These are phyloP conservation scores for Luperina testacea DNA, from an alignment of 2,888 invertebrate species.

Conservation along the genomic window DNA sequence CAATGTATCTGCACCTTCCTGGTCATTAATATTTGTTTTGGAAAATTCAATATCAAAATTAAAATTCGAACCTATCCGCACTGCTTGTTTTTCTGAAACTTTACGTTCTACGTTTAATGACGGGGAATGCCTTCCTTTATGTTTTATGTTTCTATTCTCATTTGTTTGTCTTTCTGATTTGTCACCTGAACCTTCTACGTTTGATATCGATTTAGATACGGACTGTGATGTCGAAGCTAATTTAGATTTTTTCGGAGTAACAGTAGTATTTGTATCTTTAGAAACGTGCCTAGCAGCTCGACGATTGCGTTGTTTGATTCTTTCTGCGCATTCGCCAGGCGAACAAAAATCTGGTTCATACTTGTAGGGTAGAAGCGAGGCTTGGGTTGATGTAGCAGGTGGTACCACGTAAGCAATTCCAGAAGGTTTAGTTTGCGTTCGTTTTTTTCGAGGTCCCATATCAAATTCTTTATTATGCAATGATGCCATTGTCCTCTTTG, in stretches of 20 bases:
- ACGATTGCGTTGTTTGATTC: slow-evolving; percentile 34
- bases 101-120: slow-evolving; percentile 20
- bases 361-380: slow-evolving; percentile 64
- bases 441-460: not conserved
- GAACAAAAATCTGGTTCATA: slow-evolving; percentile 69
- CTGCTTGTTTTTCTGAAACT: slow-evolving; percentile 56
- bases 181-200: slow-evolving; percentile 15
- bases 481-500: slow-evolving; percentile 51
- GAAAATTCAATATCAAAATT: slow-evolving; percentile 67
- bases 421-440: slow-evolving; percentile 45
- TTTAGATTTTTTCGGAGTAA: slow-evolving; percentile 29
- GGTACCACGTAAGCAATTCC: slow-evolving; percentile 34
- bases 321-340: slow-evolving; percentile 64
- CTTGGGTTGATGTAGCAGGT: slow-evolving; percentile 12
- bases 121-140: slow-evolving; percentile 8
- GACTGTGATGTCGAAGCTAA: slow-evolving; percentile 39
- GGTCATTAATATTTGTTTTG: slow-evolving; percentile 51
- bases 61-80: slow-evolving; percentile 68
- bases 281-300: slow-evolving; percentile 6
- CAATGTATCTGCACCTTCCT: not conserved
- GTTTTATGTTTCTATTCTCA: slow-evolving; percentile 16
- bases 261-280: slow-evolving; percentile 40
- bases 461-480: slow-evolving; percentile 7
- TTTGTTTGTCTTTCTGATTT: not conserved
- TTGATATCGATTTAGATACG: slow-evolving; percentile 33